These are phyloP conservation scores for rat (Rattus norvegicus) DNA, from an alignment of 2,113 vertebrate genomes.

Conservation along the genomic window GRCr8 NC_086023.1:79141501-79142000, in stretches of 20 bases:
- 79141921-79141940: background rate
- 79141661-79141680: slow-evolving; percentile 19
- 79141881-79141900: background rate
- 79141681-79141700: background rate
- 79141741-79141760: background rate
- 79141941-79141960: no score
- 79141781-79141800: background rate
- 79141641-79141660: slow-evolving; percentile 14
- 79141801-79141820: background rate
- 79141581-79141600: background rate
- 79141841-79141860: background rate
- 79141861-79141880: background rate
- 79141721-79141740: background rate
- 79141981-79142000: background rate
- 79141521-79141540: background rate
- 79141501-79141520: background rate
- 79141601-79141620: slow-evolving; percentile 5
- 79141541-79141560: background rate
- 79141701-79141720: background rate
- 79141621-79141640: slow-evolving; percentile 40
- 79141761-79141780: background rate
- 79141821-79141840: background rate
- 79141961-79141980: background rate
- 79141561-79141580: background rate
- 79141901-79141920: background rate